Conservation (phyloP, 2,888 invertebrate genomes). For the Serripes groenlandicus region DNA sequence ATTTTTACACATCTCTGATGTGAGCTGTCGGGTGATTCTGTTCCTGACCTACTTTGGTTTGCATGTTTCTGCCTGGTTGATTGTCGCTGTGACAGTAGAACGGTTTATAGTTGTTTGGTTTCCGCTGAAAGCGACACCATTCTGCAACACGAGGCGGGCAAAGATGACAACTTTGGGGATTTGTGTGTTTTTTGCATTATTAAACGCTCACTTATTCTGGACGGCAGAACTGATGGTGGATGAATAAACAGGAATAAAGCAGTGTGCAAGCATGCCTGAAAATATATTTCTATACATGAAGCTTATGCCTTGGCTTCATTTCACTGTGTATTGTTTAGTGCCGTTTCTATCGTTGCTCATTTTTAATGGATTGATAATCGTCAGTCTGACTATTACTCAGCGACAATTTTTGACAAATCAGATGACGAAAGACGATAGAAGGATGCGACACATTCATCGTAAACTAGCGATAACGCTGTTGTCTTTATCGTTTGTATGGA, state of each 20-base stretch:
- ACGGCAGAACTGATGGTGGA: constrained; percentile 75
- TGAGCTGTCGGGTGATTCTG: constrained; percentile 79
- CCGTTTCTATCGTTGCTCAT: constrained; percentile 78
- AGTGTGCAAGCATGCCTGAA: constrained; percentile 70
- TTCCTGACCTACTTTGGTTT: constrained; percentile 80
- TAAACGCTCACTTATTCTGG: constrained; percentile 81
- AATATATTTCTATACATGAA: constrained; percentile 69
- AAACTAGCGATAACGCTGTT: constrained; percentile 77
- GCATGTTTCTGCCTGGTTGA: constrained; percentile 83
- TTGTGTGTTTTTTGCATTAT: constrained; percentile 66
- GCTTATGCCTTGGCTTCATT: constrained; percentile 79
- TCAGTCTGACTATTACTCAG: constrained; percentile 71
- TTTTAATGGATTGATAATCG: constrained; percentile 80
- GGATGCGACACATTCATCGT: constrained; percentile 72
- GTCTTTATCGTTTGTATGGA: constrained; percentile 79
- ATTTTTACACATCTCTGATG: constrained; percentile 78
- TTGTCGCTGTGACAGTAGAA: constrained; percentile 81
- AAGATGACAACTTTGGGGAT: constrained; percentile 72
- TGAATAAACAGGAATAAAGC: constrained; percentile 52
- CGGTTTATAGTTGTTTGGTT: constrained; percentile 81
- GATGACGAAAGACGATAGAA: constrained; percentile 75
- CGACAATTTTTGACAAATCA: constrained; percentile 69
- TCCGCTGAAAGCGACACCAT: constrained; percentile 74
- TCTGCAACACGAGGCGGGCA: constrained; percentile 75
- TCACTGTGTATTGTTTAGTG: constrained; percentile 79